Conservation (phyloP, 2,797 vertebrate genomes). For the Manis pentadactyla region DNA sequence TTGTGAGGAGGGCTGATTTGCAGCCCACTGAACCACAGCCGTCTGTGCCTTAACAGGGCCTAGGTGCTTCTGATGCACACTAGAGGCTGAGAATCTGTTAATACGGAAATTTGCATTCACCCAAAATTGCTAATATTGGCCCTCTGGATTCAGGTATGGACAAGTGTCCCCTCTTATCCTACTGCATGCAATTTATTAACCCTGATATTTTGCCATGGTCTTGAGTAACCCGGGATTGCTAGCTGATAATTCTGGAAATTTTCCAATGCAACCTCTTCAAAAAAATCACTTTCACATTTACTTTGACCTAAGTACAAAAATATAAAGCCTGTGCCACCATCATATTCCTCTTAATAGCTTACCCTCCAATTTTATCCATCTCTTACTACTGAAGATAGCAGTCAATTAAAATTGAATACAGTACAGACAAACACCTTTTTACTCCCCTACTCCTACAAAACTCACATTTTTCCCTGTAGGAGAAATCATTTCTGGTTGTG, state of each 20-base stretch:
- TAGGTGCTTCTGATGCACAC: neutral
- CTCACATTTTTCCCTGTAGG: neutral
- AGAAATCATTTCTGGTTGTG: neutral
- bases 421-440: neutral
- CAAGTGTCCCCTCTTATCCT: neutral
- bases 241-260: neutral
- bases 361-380: neutral
- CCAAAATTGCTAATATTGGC: neutral
- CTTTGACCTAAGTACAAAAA: neutral
- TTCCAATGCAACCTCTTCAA: neutral
- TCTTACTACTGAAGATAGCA: slow-evolving; percentile 7
- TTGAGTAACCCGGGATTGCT: neutral
- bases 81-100: neutral
- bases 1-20: neutral
- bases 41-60: neutral
- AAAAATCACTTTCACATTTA: slow-evolving; percentile 6
- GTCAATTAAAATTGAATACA: neutral
- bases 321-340: neutral
- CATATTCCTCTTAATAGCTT: neutral
- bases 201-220: neutral
- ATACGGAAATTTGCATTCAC: neutral
- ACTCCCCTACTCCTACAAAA: neutral
- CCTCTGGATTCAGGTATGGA: neutral
- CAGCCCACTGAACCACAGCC: neutral
- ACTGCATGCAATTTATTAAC: neutral